Conservation (phyloP, 2,797 vertebrate genomes). For the Myiothlypis coronata region DNA sequence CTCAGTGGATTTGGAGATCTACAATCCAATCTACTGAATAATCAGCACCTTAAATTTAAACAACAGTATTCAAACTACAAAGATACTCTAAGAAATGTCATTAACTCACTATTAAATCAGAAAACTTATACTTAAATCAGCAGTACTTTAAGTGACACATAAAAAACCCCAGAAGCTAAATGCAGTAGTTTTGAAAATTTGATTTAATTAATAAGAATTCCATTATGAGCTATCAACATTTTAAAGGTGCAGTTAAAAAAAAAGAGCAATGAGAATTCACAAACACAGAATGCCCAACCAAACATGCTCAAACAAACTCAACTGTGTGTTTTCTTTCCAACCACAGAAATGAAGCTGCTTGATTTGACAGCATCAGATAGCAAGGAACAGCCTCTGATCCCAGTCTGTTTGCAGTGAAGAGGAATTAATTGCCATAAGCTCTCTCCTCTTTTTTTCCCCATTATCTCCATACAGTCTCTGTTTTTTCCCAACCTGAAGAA, state of each 20-base stretch:
- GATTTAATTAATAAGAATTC: not conserved
- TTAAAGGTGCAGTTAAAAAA: not conserved
- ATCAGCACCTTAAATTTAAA: not conserved
- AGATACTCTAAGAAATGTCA: not conserved
- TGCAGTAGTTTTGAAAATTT: not conserved
- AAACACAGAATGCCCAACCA: not conserved
- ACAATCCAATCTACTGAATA: not conserved
- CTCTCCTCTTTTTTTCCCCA: rapidly evolving
- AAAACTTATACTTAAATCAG: not conserved
- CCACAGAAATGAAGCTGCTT: not conserved
- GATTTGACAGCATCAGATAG: not conserved
- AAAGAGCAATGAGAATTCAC: not conserved
- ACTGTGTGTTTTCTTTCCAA: not conserved
- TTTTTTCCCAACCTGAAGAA: not conserved
- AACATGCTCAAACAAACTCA: not conserved
- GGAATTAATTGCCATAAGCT: not conserved
- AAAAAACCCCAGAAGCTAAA: not conserved
- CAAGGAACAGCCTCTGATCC: not conserved
- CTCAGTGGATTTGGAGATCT: not conserved
- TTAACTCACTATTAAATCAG: not conserved
- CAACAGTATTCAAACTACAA: not conserved
- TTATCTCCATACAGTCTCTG: not conserved
- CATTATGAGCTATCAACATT: not conserved
- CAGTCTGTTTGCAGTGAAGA: not conserved
- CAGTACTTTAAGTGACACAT: not conserved